Conservation (phyloP, 2,113 vertebrate species). For the Lamprotornis superbus region DNA sequence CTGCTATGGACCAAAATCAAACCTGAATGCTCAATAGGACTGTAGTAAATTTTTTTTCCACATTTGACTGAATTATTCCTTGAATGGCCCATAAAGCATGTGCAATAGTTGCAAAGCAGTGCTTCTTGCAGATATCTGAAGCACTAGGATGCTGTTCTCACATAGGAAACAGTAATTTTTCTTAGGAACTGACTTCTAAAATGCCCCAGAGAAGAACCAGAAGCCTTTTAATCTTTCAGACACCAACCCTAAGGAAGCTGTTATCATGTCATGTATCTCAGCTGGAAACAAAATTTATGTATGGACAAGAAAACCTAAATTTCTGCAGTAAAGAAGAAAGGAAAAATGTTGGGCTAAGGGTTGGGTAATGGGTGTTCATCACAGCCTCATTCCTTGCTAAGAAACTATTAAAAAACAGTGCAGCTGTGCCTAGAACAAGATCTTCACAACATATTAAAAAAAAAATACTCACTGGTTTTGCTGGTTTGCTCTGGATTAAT, state of each 20-base stretch:
- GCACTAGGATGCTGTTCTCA: background rate
- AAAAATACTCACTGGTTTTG: background rate
- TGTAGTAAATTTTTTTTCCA: background rate
- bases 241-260: background rate
- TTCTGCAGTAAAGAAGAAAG: background rate
- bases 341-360: background rate
- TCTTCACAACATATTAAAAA: background rate
- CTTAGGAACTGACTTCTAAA: background rate
- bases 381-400: background rate
- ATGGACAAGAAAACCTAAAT: background rate
- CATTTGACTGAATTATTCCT: background rate
- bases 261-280: background rate
- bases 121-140: background rate
- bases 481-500: background rate
- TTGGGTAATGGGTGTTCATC: background rate
- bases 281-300: background rate
- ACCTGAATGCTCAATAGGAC: background rate
- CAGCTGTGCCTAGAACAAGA: background rate
- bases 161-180: background rate
- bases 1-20: background rate
- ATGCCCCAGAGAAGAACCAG: background rate
- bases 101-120: background rate
- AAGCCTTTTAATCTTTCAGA: background rate
- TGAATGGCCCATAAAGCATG: background rate
- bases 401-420: background rate